Evolutionary conservation across 1,140 invertebrate genomes (phyloP).

Genomic region (Neuroterus valhalla): DNA sequence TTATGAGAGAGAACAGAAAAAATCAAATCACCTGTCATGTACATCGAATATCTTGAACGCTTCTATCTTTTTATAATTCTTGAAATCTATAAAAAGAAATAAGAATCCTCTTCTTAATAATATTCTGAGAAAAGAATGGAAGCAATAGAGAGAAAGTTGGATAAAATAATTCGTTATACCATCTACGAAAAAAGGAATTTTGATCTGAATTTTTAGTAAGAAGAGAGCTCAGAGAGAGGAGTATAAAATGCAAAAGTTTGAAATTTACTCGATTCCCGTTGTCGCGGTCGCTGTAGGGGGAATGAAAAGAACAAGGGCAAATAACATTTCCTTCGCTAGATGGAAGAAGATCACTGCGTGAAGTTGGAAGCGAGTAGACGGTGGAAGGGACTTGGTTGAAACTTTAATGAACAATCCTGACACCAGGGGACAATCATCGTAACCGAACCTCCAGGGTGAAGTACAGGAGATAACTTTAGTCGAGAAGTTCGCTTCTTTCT

Average conservation of each 20-base stretch:
- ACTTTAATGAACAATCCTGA: conserved; percentile 65
- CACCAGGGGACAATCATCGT: conserved; percentile 61
- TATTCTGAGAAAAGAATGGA: too few species aligned
- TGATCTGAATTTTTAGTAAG: too few species aligned
- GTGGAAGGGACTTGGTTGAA: conserved; percentile 60
- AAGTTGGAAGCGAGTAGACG: conserved; percentile 57
- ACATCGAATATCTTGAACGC: too few species aligned
- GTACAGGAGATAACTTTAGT: conserved; percentile 54
- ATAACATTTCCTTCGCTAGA: conserved; percentile 45
- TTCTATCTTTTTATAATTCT: too few species aligned
- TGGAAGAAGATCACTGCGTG: conserved; percentile 48
- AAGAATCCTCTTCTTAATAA: too few species aligned
- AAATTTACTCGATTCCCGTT: conserved; percentile 27
- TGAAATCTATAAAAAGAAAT: too few species aligned
- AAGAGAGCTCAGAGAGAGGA: not conserved
- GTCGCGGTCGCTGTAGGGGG: conserved; percentile 32
- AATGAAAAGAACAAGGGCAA: conserved; percentile 36
- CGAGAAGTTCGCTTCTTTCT: conserved; percentile 50
- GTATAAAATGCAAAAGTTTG: conserved; percentile 15
- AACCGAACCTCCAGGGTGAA: conserved; percentile 58
- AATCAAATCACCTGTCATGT: too few species aligned
- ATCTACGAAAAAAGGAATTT: too few species aligned
- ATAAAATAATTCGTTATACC: too few species aligned
- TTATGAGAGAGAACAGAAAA: too few species aligned
- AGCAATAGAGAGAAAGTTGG: too few species aligned